A percentile compares a stretch with the other conserved stretches of the same genome.
Evolutionary conservation across 2,113 vertebrate species (phyloP).

Genomic region (Mobula birostris): DNA sequence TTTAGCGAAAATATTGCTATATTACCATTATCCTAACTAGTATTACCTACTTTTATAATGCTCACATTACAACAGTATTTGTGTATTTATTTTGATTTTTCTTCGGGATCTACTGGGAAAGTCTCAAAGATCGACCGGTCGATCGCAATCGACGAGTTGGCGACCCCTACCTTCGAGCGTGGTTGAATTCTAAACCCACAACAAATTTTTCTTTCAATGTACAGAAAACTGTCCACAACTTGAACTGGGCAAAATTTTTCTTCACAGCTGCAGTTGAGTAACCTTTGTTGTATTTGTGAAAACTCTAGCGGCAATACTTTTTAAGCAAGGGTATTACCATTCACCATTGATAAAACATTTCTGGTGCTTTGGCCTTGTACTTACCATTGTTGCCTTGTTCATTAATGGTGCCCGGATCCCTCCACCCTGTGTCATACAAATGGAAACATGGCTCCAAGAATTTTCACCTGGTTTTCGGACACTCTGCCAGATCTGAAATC

Average conservation of each 20-base stretch:
- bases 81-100: no score
- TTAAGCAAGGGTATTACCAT: not conserved
- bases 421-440: constrained; percentile 77
- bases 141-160: no score
- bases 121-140: no score
- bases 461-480: constrained; percentile 52
- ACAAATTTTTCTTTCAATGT: not conserved
- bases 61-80: no score
- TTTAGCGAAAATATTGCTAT: no score
- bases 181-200: not conserved
- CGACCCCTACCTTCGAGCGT: no score
- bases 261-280: not conserved
- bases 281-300: not conserved
- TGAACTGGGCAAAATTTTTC: not conserved
- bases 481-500: constrained; percentile 69
- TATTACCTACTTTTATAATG: no score
- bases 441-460: constrained; percentile 81
- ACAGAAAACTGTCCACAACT: no score
- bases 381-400: constrained; percentile 68
- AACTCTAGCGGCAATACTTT: not conserved
- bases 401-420: constrained; percentile 72
- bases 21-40: no score
- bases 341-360: not conserved
- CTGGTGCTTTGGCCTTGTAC: not conserved
- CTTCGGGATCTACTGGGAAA: no score